Evolutionary conservation across 2,113 vertebrate genomes (phyloP), one percentile per base, ranked within the genome.

Genomic region (Saimiri boliviensis): DNA sequence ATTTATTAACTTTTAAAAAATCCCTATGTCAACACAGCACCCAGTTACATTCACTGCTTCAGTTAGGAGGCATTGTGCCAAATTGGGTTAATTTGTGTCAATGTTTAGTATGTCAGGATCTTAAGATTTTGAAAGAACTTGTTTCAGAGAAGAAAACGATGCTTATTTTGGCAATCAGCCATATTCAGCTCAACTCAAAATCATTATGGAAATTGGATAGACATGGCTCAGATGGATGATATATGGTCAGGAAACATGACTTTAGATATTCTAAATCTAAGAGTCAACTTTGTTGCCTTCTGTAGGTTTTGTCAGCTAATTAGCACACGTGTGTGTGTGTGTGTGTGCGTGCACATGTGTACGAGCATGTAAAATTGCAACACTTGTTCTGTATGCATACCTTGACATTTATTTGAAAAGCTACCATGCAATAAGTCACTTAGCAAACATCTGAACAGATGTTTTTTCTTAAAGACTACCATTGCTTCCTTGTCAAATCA

Each of bases 1-100:
- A 80, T 74, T 40, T 95, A n/a, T 86, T 73, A 60, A 77, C 20
- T 94, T 94, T 86, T 35, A 42, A 96, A 91, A 52, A 91, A 86
- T 52, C 16, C 49, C 49, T 47, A 32, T 84, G 89, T 94, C 37
- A 93, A 27, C n/a, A 16, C 77, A 91, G 25, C 8, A n/a, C 25
- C 40, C 81, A 42, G 21, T 25, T 17, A 5, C 74, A 56, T 45
- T 6, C 42, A 49, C 10, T 20, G n/a, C 8, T 25, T 35, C 13
- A 35, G 32, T 56, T 81, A 13, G 58, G 30, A 60, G 66, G 42
- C 42, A 8, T 16, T 73, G 11, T 73, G 47, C 47, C n/a, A 82
- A 37, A 16, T 7, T 89, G 32, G 47, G 35, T 66, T 79, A 37
- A 37, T 92, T 90, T 73, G 35, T 84, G n/a, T 63, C 54, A 85